Evolutionary conservation across 2,888 invertebrate genomes (phyloP), one percentile per base, ranked within the genome.

Genomic region (Tenthredo distinguenda): DNA sequence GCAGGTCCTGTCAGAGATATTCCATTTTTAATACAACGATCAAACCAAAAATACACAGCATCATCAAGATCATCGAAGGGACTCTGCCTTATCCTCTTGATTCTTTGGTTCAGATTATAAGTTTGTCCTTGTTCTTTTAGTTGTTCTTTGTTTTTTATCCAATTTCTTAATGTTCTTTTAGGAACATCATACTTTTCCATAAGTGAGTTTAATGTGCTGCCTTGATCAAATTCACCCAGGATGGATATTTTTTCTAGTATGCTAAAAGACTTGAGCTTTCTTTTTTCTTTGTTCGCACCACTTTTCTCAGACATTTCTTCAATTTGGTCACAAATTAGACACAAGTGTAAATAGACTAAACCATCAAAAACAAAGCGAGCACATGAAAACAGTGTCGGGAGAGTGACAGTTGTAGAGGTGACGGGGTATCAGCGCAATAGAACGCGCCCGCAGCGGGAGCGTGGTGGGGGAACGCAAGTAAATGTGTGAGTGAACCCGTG

Each of bases 1-100:
- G 37, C n/a, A 40, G 77, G 77, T 50, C 77, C 50, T 15, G 50
- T 55, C n/a, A 77, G 21, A 55, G 31, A 34, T 34, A 43, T 34
- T 18, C 77, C 50, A 31, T n/a, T 50, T 77, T 55, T 74, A 1
- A 43, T 26, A 74, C 31, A 50, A 18, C 34, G n/a, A 43, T 77
- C 55, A 31, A 77, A 77, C 77, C 77, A 77, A 34, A 77, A n/a
- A 55, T 55, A 55, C 7, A 77, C 18, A 18, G 77, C 77, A n/a
- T 77, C 77, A 10, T 77, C 77, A 7, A 77, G 34, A 12, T 55
- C 31, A 55, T 50, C 31, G 7, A 55, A 43, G 7, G 50, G 40
- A 77, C 40, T 43, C 6, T 26, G 21, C n/a, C 31, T 47, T n/a
- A 77, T 18, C 34, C 77, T 47, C 40, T 77, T 77, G 18, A 26